A percentile compares a stretch with the other conserved stretches of the same genome.
These are phyloP conservation scores for Polyommatus iphigenia DNA, from an alignment of 2,888 invertebrate genomes.

Conservation along the genomic window DNA sequence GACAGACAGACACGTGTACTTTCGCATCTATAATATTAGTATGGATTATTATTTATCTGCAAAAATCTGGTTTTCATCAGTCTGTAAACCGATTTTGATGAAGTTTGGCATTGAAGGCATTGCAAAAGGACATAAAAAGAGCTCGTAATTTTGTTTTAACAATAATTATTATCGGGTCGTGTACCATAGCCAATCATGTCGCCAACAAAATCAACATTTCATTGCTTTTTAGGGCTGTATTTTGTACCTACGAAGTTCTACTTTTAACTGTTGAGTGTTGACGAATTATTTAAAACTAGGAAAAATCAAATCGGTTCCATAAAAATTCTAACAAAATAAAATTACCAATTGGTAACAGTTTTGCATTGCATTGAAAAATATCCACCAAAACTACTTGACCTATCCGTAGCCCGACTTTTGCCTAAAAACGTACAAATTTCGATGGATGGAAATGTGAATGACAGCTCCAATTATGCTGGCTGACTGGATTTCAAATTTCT, in stretches of 20 bases:
- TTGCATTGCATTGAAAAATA: conserved; percentile 32
- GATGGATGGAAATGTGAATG: conserved; percentile 29
- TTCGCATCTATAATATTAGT: too few relatives aligned
- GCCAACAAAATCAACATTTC: too few relatives aligned
- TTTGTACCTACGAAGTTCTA: background rate
- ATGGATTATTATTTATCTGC: too few relatives aligned
- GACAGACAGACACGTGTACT: too few relatives aligned
- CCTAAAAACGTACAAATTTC: conserved; percentile 4
- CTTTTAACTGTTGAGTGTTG: background rate
- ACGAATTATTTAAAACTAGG: background rate
- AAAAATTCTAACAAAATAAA: background rate
- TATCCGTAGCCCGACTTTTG: conserved; percentile 30
- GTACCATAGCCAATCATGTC: too few relatives aligned
- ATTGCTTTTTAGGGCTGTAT: background rate
- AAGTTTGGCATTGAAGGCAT: too few relatives aligned
- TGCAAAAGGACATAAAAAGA: too few relatives aligned
- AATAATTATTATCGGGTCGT: too few relatives aligned
- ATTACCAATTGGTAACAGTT: conserved; percentile 23
- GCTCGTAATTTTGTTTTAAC: too few relatives aligned
- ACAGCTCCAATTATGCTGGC: conserved; percentile 44
- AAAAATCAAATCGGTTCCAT: background rate
- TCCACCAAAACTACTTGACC: conserved; percentile 7
- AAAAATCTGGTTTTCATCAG: too few relatives aligned
- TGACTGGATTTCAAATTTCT: conserved; percentile 47
- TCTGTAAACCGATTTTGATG: too few relatives aligned